Evolutionary conservation across 2,113 vertebrate species (phyloP).

Genomic region (Siniperca chuatsi): DNA sequence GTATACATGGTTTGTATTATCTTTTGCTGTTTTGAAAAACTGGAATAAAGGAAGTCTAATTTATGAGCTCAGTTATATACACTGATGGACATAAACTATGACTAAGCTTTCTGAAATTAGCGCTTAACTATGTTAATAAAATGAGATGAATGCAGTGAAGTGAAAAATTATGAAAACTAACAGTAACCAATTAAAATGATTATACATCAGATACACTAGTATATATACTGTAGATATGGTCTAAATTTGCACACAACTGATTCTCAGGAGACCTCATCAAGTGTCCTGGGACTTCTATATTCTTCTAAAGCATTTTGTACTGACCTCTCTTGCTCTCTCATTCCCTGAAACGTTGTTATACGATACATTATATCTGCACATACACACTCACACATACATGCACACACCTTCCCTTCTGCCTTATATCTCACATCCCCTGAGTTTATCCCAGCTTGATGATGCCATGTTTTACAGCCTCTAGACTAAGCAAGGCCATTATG

Average conservation of each 20-base stretch:
- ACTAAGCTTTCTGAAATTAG: conserved; percentile 28
- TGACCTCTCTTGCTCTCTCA: not conserved
- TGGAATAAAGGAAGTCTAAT: conserved; percentile 9
- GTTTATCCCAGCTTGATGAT: conserved; percentile 23
- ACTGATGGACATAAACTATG: conserved; percentile 26
- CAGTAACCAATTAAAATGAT: conserved; percentile 46
- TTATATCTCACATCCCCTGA: not conserved
- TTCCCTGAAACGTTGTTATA: not conserved
- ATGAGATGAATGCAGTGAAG: conserved; percentile 28
- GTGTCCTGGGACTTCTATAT: not conserved
- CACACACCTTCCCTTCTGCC: conserved; percentile 4
- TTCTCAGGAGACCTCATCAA: conserved; percentile 1
- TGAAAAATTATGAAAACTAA: conserved; percentile 37
- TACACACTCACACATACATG: not conserved
- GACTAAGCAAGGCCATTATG: conserved; percentile 40
- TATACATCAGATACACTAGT: conserved; percentile 15
- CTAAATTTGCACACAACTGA: conserved; percentile 18
- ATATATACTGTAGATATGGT: not conserved
- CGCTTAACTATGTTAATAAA: conserved; percentile 26
- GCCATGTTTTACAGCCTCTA: conserved; percentile 36
- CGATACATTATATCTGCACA: not conserved
- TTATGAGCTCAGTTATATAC: not conserved
- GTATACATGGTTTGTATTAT: not conserved
- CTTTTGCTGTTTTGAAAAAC: not conserved
- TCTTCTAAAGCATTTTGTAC: not conserved